Conservation (phyloP, 2,113 vertebrate genomes). For the Tupaia chinensis region DNA sequence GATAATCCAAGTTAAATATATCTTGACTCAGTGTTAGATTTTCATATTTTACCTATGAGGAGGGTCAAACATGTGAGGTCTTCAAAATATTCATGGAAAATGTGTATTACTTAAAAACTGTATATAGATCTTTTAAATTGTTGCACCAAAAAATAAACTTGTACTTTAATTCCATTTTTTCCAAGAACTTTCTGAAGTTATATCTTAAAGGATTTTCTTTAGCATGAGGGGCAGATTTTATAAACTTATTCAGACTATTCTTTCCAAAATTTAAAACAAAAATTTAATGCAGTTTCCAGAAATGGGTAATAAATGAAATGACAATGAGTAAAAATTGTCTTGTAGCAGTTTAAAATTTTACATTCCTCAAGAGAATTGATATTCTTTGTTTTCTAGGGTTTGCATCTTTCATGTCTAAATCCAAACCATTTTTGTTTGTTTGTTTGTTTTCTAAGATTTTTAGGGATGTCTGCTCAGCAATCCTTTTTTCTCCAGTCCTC, state of each 20-base stretch:
- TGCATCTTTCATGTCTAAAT: not conserved
- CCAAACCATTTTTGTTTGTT: not conserved
- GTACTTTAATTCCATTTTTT: no score
- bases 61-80: not conserved
- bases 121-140: no score
- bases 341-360: not conserved
- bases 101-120: no score
- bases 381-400: not conserved
- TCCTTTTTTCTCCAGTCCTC: no score
- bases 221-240: not conserved
- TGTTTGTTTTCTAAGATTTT: no score
- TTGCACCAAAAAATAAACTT: no score
- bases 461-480: no score
- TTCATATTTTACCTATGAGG: not conserved
- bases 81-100: no score
- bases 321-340: not conserved
- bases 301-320: slow-evolving; percentile 17
- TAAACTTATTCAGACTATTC: slow-evolving; percentile 18
- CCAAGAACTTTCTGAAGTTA: no score
- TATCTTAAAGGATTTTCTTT: no score
- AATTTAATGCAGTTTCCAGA: not conserved
- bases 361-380: not conserved
- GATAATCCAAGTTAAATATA: not conserved
- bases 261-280: slow-evolving; percentile 45
- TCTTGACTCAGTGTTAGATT: not conserved